Evolutionary conservation across 2,888 invertebrate species (phyloP).

Genomic region (Eupithecia vulgata): DNA sequence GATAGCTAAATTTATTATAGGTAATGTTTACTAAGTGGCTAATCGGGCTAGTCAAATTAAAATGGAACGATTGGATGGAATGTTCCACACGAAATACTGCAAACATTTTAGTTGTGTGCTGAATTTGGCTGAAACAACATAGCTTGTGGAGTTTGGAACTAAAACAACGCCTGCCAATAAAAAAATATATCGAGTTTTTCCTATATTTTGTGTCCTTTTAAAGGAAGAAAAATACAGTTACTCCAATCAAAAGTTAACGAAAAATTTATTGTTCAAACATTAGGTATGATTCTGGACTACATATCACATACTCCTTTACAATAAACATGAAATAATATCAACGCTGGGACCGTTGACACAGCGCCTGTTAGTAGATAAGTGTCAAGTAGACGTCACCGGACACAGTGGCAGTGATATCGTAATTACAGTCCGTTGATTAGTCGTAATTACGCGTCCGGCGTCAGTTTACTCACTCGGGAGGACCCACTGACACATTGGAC

Average conservation of each 20-base stretch:
- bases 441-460: background rate
- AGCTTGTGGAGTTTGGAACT: background rate
- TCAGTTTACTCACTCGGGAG: background rate
- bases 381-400: background rate
- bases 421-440: background rate
- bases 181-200: background rate
- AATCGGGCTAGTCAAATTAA: background rate
- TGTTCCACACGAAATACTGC: background rate
- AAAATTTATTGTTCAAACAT: background rate
- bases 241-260: background rate
- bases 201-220: background rate
- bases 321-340: background rate
- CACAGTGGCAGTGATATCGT: background rate
- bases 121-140: background rate
- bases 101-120: conserved; percentile 8
- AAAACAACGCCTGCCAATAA: background rate
- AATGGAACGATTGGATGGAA: background rate
- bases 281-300: background rate
- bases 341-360: background rate
- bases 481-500: background rate
- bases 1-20: background rate
- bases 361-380: background rate
- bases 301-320: background rate
- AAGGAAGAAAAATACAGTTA: background rate
- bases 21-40: background rate